Conservation (phyloP, 2,888 invertebrate genomes). For the Monopis laevigella region DNA sequence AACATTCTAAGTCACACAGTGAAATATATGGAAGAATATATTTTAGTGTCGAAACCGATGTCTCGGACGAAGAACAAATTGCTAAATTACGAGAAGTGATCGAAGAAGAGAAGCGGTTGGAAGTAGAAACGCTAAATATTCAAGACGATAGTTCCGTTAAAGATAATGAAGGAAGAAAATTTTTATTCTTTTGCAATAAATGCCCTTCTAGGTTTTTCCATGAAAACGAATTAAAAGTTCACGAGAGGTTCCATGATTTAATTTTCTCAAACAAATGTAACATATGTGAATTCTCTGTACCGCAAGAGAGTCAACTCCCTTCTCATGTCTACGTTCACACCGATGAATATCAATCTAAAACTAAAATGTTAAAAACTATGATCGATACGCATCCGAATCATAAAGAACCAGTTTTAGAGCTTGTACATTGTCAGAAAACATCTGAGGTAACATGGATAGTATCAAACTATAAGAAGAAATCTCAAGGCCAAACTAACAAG, state of each 20-base stretch:
- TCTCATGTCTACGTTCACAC: slow-evolving; percentile 80
- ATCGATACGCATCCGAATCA: slow-evolving; percentile 72
- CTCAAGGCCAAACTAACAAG: neutral
- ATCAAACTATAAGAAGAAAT: slow-evolving; percentile 28
- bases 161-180: slow-evolving; percentile 40
- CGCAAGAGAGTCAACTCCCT: slow-evolving; percentile 73
- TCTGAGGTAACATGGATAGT: slow-evolving; percentile 58
- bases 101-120: slow-evolving; percentile 41
- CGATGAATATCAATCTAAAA: slow-evolving; percentile 80
- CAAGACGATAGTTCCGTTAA: slow-evolving; percentile 29
- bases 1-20: slow-evolving; percentile 80
- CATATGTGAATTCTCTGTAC: slow-evolving; percentile 79
- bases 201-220: slow-evolving; percentile 87
- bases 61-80: slow-evolving; percentile 75
- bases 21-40: slow-evolving; percentile 76
- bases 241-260: slow-evolving; percentile 75
- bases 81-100: slow-evolving; percentile 45
- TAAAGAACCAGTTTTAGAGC: slow-evolving; percentile 70
- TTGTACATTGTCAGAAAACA: slow-evolving; percentile 34
- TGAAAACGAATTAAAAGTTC: slow-evolving; percentile 77
- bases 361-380: slow-evolving; percentile 72
- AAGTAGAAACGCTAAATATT: slow-evolving; percentile 27
- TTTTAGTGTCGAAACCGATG: slow-evolving; percentile 72
- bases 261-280: slow-evolving; percentile 74
- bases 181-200: slow-evolving; percentile 79